Evolutionary conservation across 64 coral and sea anemone genomes (phyloP), one percentile per base, ranked within the genome.

Genomic region (Pocillopora verrucosa): DNA sequence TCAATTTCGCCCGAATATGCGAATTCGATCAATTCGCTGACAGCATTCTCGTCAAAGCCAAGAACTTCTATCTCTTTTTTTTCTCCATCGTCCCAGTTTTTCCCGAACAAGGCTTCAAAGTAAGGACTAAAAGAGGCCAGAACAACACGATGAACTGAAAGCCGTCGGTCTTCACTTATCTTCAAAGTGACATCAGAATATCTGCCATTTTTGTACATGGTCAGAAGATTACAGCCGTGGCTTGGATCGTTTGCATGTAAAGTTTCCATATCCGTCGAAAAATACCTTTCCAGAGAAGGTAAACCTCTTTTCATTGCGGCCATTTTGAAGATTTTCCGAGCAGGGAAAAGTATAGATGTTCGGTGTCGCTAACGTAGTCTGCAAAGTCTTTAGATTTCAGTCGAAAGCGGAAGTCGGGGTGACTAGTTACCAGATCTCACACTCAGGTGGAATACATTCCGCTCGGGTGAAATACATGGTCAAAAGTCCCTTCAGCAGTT

Each of bases 1-100:
- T 87, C 74, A 51, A 94, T 56, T 80, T 86, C 89, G 11, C 96
- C 96, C 16, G 96, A 75, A 60, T 98, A 98, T 13, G 92, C 96
- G 94, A 94, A 98, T 16, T 98, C 84, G 62, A 98, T 85, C 63
- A 98, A 83, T 62, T 90, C 65, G 11, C 63, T 80, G 13, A 94
- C 78, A 34, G 83, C 64, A 0, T 10, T 76, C 36, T 86, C 89
- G 56, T 92, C 89, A 34, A 91, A 64, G 10, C 63, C 58, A 30
- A 45, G 63, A 35, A 98, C 77, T 38, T 94, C 89, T 56, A 94
- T 70, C 80, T 92, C 88, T 13, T 94, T 64, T 60, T 87, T 90
- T 0, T 77, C 72, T 15, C 89, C 86, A 36, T 92, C 86, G 22
- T 72, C 37, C 75, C 94, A 98, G 85, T 91, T 93, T 1, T 83